Conservation (phyloP, 2,888 invertebrate species). For the Ormyrus rosae region DNA sequence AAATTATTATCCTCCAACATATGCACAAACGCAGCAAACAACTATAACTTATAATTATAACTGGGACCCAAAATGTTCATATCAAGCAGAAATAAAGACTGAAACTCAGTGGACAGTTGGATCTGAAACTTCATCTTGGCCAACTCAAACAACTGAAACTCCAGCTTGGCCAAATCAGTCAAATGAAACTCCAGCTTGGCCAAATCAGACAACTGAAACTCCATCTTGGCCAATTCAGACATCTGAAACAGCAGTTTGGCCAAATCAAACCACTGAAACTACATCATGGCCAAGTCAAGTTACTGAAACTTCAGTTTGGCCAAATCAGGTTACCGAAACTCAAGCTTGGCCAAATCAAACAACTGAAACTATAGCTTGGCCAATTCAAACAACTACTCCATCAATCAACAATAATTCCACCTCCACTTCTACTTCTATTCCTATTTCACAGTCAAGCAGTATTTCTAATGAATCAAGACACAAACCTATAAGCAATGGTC, state of each 20-base stretch:
- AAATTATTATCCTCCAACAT: constrained; percentile 59
- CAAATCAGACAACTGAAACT: too few species aligned
- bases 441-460: constrained; percentile 50
- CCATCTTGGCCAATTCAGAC: too few species aligned
- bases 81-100: constrained; percentile 48
- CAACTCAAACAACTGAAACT: not conserved
- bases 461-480: constrained; percentile 49
- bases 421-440: not conserved
- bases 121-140: constrained; percentile 44
- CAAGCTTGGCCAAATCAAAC: too few species aligned
- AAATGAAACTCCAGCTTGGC: too few species aligned
- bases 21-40: constrained; percentile 56
- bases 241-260: not conserved
- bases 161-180: too few species aligned
- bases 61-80: constrained; percentile 60
- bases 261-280: constrained; percentile 1
- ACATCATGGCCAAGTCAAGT: too few species aligned
- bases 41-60: constrained; percentile 58
- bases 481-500: constrained; percentile 50
- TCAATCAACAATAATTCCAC: constrained; percentile 21
- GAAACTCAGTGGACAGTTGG: constrained; percentile 43
- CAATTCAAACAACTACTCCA: too few species aligned
- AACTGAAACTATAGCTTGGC: too few species aligned
- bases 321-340: too few species aligned
- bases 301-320: too few species aligned